phyloP scores from a whole-genome alignment of 2,113 vertebrate genomes.

The Emydura subglobosa region DNA sequence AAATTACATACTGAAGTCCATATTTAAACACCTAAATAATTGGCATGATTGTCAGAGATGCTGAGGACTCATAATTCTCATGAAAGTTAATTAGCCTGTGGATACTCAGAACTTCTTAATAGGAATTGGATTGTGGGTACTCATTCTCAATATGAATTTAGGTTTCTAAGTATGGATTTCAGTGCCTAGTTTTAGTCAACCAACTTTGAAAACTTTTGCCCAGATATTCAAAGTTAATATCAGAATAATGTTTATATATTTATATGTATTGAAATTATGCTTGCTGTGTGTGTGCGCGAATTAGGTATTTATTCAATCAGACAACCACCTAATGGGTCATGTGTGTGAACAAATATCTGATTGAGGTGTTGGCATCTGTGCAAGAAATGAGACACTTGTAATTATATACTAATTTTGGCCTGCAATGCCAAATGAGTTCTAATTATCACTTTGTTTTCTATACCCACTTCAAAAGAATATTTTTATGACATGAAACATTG shows the following conservation, averaged over 20 bases:
- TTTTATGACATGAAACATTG: not conserved
- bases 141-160: not conserved
- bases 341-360: not conserved
- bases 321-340: accelerated
- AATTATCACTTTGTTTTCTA: constrained; percentile 2
- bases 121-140: not conserved
- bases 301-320: not conserved
- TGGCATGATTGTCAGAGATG: not conserved
- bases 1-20: not conserved
- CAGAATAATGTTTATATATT: not conserved
- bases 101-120: not conserved
- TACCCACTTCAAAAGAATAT: not conserved
- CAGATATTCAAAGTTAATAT: not conserved
- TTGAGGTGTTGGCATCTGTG: not conserved
- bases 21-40: not conserved
- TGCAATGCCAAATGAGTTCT: not conserved
- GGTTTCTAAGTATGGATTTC: not conserved
- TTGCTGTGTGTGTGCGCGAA: not conserved
- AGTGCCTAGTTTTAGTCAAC: not conserved
- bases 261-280: not conserved
- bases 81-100: not conserved
- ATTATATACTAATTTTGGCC: not conserved
- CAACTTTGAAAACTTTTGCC: not conserved
- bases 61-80: not conserved
- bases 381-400: not conserved